Conservation (phyloP, 2,888 invertebrate genomes). For the Oconnorella tubifera region DNA sequence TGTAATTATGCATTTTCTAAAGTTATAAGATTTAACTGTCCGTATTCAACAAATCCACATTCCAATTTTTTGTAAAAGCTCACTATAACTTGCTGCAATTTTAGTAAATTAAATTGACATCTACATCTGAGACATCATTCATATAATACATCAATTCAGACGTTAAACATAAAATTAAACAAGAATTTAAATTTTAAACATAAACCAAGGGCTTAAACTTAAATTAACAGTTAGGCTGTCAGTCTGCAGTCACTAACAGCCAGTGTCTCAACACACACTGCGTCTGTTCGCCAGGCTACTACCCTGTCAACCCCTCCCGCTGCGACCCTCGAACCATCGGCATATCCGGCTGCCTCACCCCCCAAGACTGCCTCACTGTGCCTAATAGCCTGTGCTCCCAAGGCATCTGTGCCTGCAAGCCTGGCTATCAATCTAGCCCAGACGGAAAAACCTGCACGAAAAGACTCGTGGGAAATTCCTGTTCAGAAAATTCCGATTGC, state of each 20-base stretch:
- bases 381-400: neutral
- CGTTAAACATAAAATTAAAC: no score
- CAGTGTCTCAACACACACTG: conserved; percentile 1
- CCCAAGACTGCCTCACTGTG: conserved; percentile 9
- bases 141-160: no score
- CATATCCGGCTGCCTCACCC: conserved; percentile 7
- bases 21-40: no score
- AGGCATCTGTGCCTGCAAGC: neutral
- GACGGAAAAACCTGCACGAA: neutral
- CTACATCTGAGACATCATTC: no score
- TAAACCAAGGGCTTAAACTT: no score
- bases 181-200: no score
- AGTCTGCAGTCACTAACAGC: neutral
- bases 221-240: no score
- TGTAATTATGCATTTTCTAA: no score
- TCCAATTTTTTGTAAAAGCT: no score
- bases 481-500: neutral
- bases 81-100: no score
- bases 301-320: conserved; percentile 4
- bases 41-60: no score
- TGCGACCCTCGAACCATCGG: conserved; percentile 8
- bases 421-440: neutral
- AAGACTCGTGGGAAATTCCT: conserved; percentile 10
- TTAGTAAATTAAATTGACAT: no score
- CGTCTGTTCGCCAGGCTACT: conserved; percentile 9